phyloP scores from a whole-genome alignment of 1,140 invertebrate species.

The Lordiphosa mommai region DNA sequence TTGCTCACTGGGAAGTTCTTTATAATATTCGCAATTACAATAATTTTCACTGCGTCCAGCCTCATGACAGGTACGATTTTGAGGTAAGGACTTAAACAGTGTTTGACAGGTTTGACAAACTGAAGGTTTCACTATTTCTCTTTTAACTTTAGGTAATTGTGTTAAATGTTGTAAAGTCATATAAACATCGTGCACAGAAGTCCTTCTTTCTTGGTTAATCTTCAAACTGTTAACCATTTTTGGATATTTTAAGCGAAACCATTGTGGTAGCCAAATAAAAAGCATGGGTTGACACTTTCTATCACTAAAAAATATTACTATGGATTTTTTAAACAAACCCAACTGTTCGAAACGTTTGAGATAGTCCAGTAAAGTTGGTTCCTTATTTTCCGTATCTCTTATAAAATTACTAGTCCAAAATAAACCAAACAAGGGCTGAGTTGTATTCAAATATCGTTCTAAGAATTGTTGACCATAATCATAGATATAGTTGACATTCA shows the following conservation, averaged over 20 bases:
- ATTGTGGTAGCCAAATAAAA: conserved; percentile 87
- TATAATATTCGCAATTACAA: conserved; percentile 85
- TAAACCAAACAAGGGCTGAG: conserved; percentile 84
- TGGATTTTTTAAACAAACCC: too few species aligned
- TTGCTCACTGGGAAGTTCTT: background rate
- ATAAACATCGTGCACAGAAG: background rate
- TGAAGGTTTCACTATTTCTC: background rate
- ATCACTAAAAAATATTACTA: too few species aligned
- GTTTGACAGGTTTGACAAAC: conserved; percentile 72
- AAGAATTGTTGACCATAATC: background rate
- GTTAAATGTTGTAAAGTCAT: background rate
- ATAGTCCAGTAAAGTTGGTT: conserved; percentile 85
- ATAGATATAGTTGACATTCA: too few species aligned
- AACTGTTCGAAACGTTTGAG: too few species aligned
- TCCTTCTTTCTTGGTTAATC: background rate
- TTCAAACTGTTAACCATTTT: background rate
- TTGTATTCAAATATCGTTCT: background rate
- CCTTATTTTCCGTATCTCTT: conserved; percentile 95
- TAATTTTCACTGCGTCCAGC: conserved; percentile 86
- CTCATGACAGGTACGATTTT: conserved; percentile 84
- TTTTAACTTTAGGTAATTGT: background rate
- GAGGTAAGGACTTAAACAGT: conserved; percentile 83
- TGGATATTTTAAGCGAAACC: conserved; percentile 83
- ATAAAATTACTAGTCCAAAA: conserved; percentile 87
- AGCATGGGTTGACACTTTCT: conserved; percentile 89